Evolutionary conservation across 1,140 invertebrate species (phyloP), one percentile per base, ranked within the genome.

Genomic region (Lanistes nyassanus): DNA sequence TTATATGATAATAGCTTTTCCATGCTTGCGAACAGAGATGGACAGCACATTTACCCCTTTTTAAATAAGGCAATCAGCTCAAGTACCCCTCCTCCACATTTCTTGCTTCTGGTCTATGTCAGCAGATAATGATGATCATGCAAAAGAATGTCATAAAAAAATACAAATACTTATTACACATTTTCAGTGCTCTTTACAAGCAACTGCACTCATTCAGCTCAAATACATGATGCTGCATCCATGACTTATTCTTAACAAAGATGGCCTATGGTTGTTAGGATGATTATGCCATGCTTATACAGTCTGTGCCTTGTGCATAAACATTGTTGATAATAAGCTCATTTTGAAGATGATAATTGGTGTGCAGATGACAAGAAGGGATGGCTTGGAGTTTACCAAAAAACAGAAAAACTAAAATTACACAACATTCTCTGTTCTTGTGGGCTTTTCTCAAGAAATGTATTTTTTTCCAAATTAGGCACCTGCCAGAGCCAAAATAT

Each of bases 401-500:
- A 9, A 21, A 66, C 37, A 34, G 23, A 23, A 29, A 7, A 21
- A 66, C 37, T 29, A 36, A 34, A 34, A 23, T 29, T 36, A n/a
- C n/a, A n/a, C n/a, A n/a, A n/a, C n/a, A n/a, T n/a, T n/a, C n/a
- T n/a, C n/a, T n/a, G n/a, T n/a, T n/a, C n/a, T n/a, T n/a, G n/a
- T n/a, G n/a, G n/a, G n/a, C n/a, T n/a, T n/a, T n/a, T n/a, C n/a
- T n/a, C n/a, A n/a, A n/a, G n/a, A n/a, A n/a, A n/a, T 11, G 36
- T 3, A 2, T 42, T 37, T 47, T 68, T n/a, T 47, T 47, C 47
- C 26, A 69, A 42, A 75, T 21, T 64, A 89, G 87, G 74, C 87
- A 64, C 84, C 86, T 37, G 77, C 79, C 23, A 78, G 84, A 74
- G 78, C 83, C 6, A 88, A 87, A 81, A 77, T 89, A 29, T 86